Percentiles rank a stretch among this genome's conserved stretches.
Conservation (phyloP, 2,888 invertebrate genomes). For the Synanthedon myopaeformis region DNA sequence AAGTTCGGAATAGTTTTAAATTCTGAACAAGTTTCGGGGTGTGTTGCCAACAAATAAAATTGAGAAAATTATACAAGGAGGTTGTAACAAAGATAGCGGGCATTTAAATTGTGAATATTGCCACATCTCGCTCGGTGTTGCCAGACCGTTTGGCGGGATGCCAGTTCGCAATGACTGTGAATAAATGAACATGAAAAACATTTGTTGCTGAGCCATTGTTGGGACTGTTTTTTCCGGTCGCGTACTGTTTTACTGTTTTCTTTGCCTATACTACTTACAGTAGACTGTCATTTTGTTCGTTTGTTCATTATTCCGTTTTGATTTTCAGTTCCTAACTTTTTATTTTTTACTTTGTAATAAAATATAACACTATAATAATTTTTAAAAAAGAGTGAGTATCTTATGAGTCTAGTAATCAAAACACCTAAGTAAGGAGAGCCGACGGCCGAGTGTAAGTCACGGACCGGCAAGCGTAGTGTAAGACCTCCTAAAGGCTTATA, state of each 20-base stretch:
- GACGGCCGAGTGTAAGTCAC: too few species aligned
- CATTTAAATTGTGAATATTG: constrained; percentile 18
- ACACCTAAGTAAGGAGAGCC: too few species aligned
- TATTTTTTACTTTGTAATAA: too few species aligned
- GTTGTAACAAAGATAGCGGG: constrained; percentile 9
- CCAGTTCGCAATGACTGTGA: constrained; percentile 22
- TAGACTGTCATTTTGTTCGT: too few species aligned
- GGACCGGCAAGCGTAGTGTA: too few species aligned
- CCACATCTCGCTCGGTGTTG: constrained; percentile 13
- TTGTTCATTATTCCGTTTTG: too few species aligned
- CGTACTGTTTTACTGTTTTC: constrained; percentile 10
- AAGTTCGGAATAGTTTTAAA: not conserved
- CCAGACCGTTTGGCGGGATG: constrained; percentile 24
- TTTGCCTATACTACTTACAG: constrained; percentile 1
- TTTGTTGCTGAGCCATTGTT: constrained; percentile 30
- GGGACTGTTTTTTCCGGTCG: constrained; percentile 19
- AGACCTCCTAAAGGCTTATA: too few species aligned
- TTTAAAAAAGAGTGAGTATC: too few species aligned
- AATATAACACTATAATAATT: too few species aligned
- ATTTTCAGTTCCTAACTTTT: too few species aligned
- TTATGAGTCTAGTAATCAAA: too few species aligned
- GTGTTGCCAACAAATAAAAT: constrained; percentile 13
- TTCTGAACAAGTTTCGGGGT: not conserved
- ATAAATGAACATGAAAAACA: constrained; percentile 42
- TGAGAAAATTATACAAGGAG: constrained; percentile 8